These are phyloP conservation scores for Clitarchus hookeri DNA, from an alignment of 2,888 invertebrate genomes.

Conservation along the genomic window DNA sequence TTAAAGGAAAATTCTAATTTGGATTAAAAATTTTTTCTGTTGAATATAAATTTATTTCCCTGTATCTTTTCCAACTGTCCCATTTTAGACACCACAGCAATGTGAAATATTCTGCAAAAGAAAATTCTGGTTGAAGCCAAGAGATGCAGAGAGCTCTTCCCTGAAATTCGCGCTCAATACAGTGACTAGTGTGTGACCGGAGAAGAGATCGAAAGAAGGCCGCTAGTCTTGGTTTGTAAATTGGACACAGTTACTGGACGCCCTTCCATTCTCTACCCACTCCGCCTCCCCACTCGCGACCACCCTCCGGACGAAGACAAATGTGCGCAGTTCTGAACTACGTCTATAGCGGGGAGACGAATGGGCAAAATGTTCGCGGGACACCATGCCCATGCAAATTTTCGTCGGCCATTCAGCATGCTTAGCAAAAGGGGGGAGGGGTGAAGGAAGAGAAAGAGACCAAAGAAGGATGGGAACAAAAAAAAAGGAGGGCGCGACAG, in stretches of 20 bases:
- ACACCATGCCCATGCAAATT: slow-evolving; percentile 9
- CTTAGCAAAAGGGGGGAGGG: not conserved
- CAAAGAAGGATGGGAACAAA: not conserved
- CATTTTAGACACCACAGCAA: too few species aligned
- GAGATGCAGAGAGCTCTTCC: not conserved
- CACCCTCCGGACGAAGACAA: not conserved
- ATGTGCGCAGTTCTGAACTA: not conserved
- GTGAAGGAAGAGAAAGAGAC: not conserved
- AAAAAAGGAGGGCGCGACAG: slow-evolving; percentile 1
- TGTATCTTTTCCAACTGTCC: too few species aligned
- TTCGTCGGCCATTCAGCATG: slow-evolving; percentile 6
- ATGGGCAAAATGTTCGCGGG: slow-evolving; percentile 6
- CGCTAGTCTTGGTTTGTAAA: not conserved
- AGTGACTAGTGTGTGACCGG: not conserved
- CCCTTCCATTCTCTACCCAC: not conserved
- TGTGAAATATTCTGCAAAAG: too few species aligned
- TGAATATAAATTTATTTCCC: too few species aligned
- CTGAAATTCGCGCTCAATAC: not conserved
- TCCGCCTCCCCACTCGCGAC: not conserved
- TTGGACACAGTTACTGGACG: slow-evolving; percentile 14
- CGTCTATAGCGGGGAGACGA: slow-evolving; percentile 14
- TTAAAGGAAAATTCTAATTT: too few species aligned
- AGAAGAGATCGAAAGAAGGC: not conserved
- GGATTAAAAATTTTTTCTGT: too few species aligned
- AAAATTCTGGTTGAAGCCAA: not conserved